A percentile compares a stretch with the other conserved stretches of the same genome.
Conservation (phyloP, 2,113 vertebrate genomes). For the Sebastes schlegelii region DNA sequence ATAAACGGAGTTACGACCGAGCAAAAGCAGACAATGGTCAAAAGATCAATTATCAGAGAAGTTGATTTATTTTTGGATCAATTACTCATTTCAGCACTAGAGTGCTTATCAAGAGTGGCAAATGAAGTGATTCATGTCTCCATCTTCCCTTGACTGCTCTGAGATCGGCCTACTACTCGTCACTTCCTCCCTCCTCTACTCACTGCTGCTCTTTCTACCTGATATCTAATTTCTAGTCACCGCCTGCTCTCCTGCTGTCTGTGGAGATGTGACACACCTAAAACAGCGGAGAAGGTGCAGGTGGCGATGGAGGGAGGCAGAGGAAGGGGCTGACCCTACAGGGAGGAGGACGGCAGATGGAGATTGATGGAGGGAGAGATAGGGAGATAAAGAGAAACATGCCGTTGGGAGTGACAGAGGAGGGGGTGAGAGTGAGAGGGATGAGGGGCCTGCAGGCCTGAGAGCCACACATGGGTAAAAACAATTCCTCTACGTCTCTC, state of each 20-base stretch:
- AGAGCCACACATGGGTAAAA: constrained; percentile 76
- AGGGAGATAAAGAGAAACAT: constrained; percentile 79
- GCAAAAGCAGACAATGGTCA: neutral
- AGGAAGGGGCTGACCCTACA: constrained; percentile 57
- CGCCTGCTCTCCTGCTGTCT: constrained; percentile 45
- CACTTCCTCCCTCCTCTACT: constrained; percentile 5
- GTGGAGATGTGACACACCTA: constrained; percentile 65
- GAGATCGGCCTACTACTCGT: constrained; percentile 4
- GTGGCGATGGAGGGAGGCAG: constrained; percentile 40
- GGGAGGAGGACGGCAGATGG: constrained; percentile 75
- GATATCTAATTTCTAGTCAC: constrained; percentile 52
- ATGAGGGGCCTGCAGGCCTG: constrained; percentile 76
- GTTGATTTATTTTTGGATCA: neutral
- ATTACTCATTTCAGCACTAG: neutral
- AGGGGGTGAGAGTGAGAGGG: constrained; percentile 67
- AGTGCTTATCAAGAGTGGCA: neutral
- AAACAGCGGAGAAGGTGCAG: constrained; percentile 47
- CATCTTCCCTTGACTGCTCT: constrained; percentile 2
- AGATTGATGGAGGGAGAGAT: constrained; percentile 79
- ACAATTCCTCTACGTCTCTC: constrained; percentile 72
- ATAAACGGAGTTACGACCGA: neutral
- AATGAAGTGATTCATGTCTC: constrained; percentile 23
- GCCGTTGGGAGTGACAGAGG: constrained; percentile 73
- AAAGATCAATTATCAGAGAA: neutral
- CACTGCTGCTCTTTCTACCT: constrained; percentile 12